Evolutionary conservation across 1,140 invertebrate genomes (phyloP), one percentile per base, ranked within the genome.

Genomic region (Armadillidium nasatum): DNA sequence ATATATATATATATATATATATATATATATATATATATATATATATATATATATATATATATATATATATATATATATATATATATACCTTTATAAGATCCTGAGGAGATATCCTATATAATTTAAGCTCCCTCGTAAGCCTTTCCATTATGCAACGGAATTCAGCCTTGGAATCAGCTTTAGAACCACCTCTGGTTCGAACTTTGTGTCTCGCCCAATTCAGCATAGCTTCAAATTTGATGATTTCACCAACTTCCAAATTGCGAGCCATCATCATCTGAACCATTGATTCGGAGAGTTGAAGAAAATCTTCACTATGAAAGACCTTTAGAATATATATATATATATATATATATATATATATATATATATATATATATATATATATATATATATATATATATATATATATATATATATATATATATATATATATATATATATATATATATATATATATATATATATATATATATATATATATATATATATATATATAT

Each of bases 171-270:
- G 91, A 91, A 83, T 95, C 93, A 81, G 91, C 86, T 85, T 93
- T 74, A 88, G 88, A 21, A 90, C 89, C 76, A 89, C 90, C 85
- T 60, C 77, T 87, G 83, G 90, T 89, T 46, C 83, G 81, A 77
- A 94, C 93, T 85, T 93, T 93, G 84, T 94, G 89, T 71, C 90
- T 89, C 4, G 94, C 92, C 94, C 94, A 97, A 23, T 88, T 88
- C 10, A 95, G 87, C 94, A 97, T 97, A 0, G 93, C 93, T 86
- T 96, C 93, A 83, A 97, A 97, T 85, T 96, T 97, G 15, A 90
- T 88, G n/a, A 96, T 91, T 85, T 97, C 95, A 0, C 91, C 89
- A 15, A 95, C 90, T 50, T 83, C 80, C 68, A 95, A 87, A 82
- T 92, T 91, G 78, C 89, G 88, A 83, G 90, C 92, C 92, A 97